A percentile compares a stretch with the other conserved stretches of the same genome.
phyloP scores from a whole-genome alignment of 2,113 vertebrate species.

The Synchiropus splendidus region DNA sequence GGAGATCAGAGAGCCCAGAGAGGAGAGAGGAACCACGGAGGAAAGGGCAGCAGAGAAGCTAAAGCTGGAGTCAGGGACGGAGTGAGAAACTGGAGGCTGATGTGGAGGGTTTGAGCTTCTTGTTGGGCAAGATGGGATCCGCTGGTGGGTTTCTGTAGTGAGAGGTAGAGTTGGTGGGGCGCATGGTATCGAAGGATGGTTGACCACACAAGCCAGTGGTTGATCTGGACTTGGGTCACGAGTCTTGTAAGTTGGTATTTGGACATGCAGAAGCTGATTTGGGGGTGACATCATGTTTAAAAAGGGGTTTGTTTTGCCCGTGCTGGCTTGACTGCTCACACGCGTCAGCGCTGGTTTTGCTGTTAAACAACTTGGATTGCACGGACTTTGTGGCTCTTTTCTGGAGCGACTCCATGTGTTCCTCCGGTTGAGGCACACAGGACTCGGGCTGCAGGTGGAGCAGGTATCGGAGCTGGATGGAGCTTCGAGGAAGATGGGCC shows the following conservation, averaged over 20 bases:
- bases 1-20: slow-evolving; percentile 40
- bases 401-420: slow-evolving; percentile 34
- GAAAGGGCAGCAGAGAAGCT: slow-evolving; percentile 61
- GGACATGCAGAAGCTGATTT: slow-evolving; percentile 17
- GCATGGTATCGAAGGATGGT: slow-evolving; percentile 54
- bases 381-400: slow-evolving; percentile 35
- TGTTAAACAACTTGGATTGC: slow-evolving; percentile 26
- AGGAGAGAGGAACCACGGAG: slow-evolving; percentile 39
- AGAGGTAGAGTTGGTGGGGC: slow-evolving; percentile 41
- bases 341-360: slow-evolving; percentile 11
- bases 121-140: not conserved
- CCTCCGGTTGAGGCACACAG: slow-evolving; percentile 24
- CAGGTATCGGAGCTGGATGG: slow-evolving; percentile 76
- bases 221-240: slow-evolving; percentile 18
- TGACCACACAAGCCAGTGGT: slow-evolving; percentile 54
- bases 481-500: slow-evolving; percentile 68
- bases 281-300: slow-evolving; percentile 4
- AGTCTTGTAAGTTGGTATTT: slow-evolving; percentile 36
- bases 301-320: slow-evolving; percentile 7
- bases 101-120: not conserved
- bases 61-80: slow-evolving; percentile 48
- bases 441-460: slow-evolving; percentile 74
- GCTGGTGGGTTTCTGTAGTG: not conserved
- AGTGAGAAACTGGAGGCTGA: no score
- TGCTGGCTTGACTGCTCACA: no score